These are phyloP conservation scores for Drosophila saltans DNA, from an alignment of 1,140 invertebrate genomes.

Conservation along the genomic window DNA sequence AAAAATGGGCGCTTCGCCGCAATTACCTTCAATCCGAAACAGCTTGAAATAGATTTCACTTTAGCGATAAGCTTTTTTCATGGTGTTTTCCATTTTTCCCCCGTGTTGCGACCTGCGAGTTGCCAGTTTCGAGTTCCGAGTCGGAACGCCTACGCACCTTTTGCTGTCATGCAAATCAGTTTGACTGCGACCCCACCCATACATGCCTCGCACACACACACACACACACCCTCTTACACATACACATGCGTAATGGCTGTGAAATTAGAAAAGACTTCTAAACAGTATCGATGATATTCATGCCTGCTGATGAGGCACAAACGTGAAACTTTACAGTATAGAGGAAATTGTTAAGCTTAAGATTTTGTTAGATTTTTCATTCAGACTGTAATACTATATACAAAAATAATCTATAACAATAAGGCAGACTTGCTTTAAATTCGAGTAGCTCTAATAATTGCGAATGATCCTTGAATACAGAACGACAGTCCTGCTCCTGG, in stretches of 20 bases:
- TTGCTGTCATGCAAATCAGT: conserved; percentile 76
- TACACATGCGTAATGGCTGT: conserved; percentile 57
- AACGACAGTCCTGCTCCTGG: too few species aligned
- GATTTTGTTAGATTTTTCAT: too few species aligned
- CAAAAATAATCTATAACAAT: too few species aligned
- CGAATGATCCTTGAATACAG: too few species aligned
- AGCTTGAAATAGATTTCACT: conserved; percentile 62
- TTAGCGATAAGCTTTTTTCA: conserved; percentile 53
- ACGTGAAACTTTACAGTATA: neutral
- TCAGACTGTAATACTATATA: too few species aligned
- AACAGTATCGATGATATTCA: conserved; percentile 8
- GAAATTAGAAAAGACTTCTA: conserved; percentile 48
- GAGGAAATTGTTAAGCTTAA: too few species aligned
- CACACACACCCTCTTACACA: conserved; percentile 15
- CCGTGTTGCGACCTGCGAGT: conserved; percentile 23
- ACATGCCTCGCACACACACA: conserved; percentile 10
- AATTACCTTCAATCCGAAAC: conserved; percentile 74
- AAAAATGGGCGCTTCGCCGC: conserved; percentile 81
- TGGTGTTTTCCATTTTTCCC: conserved; percentile 4
- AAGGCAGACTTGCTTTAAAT: too few species aligned
- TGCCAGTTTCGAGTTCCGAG: conserved; percentile 45
- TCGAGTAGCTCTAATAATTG: too few species aligned
- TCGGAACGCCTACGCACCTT: conserved; percentile 73
- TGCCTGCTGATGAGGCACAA: neutral
- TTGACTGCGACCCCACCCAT: conserved; percentile 21